These are phyloP conservation scores for Ceratotherium simum DNA, from an alignment of 2,113 vertebrate genomes.

Conservation along the genomic window DNA sequence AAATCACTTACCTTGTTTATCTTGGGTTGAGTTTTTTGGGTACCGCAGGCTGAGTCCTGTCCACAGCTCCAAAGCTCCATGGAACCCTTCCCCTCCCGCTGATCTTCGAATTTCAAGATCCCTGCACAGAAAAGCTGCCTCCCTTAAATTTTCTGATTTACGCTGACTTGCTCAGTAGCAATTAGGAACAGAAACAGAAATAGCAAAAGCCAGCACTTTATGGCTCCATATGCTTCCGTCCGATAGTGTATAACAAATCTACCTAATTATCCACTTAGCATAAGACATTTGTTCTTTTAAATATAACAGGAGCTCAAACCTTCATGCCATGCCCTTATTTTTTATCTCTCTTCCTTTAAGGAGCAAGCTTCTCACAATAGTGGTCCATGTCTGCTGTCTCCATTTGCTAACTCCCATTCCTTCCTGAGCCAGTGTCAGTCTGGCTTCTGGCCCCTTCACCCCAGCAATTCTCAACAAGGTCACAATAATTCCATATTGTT, in stretches of 20 bases:
- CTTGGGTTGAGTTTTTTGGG: fast-evolving
- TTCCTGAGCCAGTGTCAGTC: fast-evolving
- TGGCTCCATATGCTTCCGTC: not conserved
- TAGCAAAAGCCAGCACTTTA: not conserved
- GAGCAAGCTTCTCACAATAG: no score
- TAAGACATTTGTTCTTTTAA: not conserved
- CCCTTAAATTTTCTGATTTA: not conserved
- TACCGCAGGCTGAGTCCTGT: no score
- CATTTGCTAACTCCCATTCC: fast-evolving
- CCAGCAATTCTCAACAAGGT: not conserved
- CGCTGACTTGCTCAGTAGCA: fast-evolving
- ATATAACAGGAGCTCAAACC: not conserved
- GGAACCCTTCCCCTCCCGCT: fast-evolving
- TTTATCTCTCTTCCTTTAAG: not conserved
- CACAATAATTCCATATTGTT: fast-evolving
- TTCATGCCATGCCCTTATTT: fast-evolving
- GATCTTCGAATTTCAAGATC: not conserved
- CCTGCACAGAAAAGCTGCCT: fast-evolving
- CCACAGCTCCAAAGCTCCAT: fast-evolving
- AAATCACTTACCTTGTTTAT: not conserved
- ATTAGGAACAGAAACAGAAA: not conserved
- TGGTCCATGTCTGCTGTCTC: fast-evolving
- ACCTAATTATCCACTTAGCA: not conserved
- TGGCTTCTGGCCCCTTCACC: not conserved
- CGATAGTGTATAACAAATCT: not conserved